Percentiles rank a stretch among this genome's conserved stretches.
Evolutionary conservation across 2,797 vertebrate species (phyloP).

Genomic region (Manis javanica): DNA sequence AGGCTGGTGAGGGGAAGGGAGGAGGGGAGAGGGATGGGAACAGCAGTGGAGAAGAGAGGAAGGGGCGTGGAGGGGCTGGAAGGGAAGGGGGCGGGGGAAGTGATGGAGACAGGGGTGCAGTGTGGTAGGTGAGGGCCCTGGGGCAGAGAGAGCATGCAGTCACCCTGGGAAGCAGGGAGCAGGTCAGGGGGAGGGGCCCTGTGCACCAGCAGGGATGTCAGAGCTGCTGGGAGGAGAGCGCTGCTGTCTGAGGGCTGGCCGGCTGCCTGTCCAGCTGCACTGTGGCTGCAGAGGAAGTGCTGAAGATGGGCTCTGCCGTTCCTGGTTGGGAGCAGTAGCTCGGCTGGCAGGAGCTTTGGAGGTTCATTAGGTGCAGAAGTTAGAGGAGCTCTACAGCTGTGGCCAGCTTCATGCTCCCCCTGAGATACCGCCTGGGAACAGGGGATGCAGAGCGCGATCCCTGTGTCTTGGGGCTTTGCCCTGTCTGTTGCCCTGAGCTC

Average conservation of each 20-base stretch:
- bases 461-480: not conserved
- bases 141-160: no score
- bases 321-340: not conserved
- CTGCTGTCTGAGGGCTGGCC: not conserved
- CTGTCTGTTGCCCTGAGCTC: no score
- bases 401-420: not conserved
- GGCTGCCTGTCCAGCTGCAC: not conserved
- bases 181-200: no score
- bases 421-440: not conserved
- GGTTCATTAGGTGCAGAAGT: not conserved
- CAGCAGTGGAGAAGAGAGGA: not conserved
- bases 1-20: not conserved
- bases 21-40: not conserved
- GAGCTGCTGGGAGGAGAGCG: not conserved
- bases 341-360: not conserved
- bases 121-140: not conserved
- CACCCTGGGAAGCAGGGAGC: not conserved
- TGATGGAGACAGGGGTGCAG: not conserved
- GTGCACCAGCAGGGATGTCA: not conserved
- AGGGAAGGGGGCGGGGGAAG: not conserved
- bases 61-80: not conserved
- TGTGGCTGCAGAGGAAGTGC: not conserved
- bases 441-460: not conserved
- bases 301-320: not conserved
- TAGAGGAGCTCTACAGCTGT: not conserved